phyloP scores from a whole-genome alignment of 2,888 invertebrate species.

The Sinohyriopsis cumingii region DNA sequence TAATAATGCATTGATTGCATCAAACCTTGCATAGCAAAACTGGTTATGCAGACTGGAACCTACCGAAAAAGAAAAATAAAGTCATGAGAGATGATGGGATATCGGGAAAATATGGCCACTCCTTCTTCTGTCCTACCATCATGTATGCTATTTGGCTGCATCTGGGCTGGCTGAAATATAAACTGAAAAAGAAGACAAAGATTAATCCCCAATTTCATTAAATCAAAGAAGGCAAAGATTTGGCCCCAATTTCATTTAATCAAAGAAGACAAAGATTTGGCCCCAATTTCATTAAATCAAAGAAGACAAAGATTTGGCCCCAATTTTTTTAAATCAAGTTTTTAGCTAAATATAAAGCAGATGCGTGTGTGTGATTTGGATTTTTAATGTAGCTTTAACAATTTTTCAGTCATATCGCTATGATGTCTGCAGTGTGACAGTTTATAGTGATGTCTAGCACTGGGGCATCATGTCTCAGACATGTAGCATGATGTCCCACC shows the following conservation, averaged over 20 bases:
- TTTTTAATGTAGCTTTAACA: too few relatives aligned
- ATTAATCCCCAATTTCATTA: not conserved
- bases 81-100: constrained; percentile 46
- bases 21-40: not conserved
- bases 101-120: constrained; percentile 59
- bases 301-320: not conserved
- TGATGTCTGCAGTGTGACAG: too few relatives aligned
- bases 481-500: too few relatives aligned
- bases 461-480: too few relatives aligned
- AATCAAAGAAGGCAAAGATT: constrained; percentile 3
- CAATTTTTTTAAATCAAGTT: not conserved
- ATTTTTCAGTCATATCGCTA: too few relatives aligned
- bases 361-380: too few relatives aligned
- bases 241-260: not conserved
- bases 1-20: too few relatives aligned
- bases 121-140: constrained; percentile 57
- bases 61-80: constrained; percentile 49
- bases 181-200: constrained; percentile 39
- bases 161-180: constrained; percentile 58
- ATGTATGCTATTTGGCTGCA: constrained; percentile 42
- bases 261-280: constrained; percentile 3
- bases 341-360: not conserved
- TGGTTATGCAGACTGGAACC: not conserved
- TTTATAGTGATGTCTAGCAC: too few relatives aligned
- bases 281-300: constrained; percentile 1